phyloP scores from a whole-genome alignment of 2,888 invertebrate species.

The Andrena fulva region DNA sequence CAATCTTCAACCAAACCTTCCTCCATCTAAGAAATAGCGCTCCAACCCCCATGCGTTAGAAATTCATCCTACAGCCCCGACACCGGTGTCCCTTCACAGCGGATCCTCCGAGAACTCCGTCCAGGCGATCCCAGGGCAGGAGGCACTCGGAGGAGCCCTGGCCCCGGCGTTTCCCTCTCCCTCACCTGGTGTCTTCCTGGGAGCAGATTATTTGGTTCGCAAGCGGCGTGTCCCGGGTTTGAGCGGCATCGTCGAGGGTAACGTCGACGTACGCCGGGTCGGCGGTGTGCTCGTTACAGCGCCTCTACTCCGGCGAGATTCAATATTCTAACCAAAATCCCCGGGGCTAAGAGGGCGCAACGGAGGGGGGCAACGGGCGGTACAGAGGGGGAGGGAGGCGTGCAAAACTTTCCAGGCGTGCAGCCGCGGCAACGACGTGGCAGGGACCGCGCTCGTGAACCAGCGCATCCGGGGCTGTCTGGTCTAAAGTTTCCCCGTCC shows the following conservation, averaged over 20 bases:
- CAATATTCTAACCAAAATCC: slow-evolving; percentile 85
- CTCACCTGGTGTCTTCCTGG: slow-evolving; percentile 39
- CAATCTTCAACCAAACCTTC: too few species aligned
- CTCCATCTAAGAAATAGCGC: too few species aligned
- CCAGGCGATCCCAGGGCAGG: not conserved
- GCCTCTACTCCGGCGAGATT: slow-evolving; percentile 82
- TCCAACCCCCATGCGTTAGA: not conserved
- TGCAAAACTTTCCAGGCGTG: slow-evolving; percentile 82
- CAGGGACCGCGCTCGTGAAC: slow-evolving; percentile 60
- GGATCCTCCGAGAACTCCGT: not conserved
- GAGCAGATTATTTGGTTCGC: slow-evolving; percentile 64
- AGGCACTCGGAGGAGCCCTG: not conserved
- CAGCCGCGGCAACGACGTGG: slow-evolving; percentile 68
- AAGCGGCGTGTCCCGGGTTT: slow-evolving; percentile 44
- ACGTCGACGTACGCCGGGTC: slow-evolving; percentile 67
- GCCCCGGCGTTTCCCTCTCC: not conserved
- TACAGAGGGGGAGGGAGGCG: slow-evolving; percentile 42
- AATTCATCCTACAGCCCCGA: not conserved
- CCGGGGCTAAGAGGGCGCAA: slow-evolving; percentile 79
- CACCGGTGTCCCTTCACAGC: not conserved
- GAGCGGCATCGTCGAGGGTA: slow-evolving; percentile 49
- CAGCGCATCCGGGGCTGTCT: slow-evolving; percentile 62
- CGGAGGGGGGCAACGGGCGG: slow-evolving; percentile 32
- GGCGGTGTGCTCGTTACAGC: slow-evolving; percentile 82
- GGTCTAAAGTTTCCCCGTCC: slow-evolving; percentile 80